These are phyloP conservation scores for Neodiprion fabricii DNA, from an alignment of 1,140 invertebrate species.

Conservation along the genomic window DNA sequence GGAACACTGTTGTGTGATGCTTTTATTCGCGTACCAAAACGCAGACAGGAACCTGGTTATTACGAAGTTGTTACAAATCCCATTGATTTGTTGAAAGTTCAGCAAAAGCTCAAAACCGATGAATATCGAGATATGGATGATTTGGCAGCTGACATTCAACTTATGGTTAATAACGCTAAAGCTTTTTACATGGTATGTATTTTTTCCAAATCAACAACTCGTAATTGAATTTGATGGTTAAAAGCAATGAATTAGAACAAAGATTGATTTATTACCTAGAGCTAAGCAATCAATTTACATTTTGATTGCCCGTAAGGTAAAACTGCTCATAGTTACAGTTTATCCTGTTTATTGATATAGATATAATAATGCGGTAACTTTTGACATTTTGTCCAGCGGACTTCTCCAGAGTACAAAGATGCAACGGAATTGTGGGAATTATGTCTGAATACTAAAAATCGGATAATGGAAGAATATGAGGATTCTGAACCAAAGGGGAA, in stretches of 20 bases:
- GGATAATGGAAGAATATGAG: slow-evolving; percentile 60
- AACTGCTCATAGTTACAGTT: too few species aligned
- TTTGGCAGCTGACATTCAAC: slow-evolving; percentile 83
- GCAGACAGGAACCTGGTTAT: slow-evolving; percentile 87
- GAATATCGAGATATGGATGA: slow-evolving; percentile 92
- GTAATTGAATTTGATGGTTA: neutral
- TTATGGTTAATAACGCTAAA: slow-evolving; percentile 91
- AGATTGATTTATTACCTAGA: too few species aligned
- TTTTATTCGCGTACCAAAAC: slow-evolving; percentile 92
- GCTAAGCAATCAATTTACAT: too few species aligned
- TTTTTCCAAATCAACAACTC: neutral
- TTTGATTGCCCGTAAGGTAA: too few species aligned
- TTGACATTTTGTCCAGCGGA: slow-evolving; percentile 62
- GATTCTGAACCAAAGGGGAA: slow-evolving; percentile 65
- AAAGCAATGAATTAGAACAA: too few species aligned
- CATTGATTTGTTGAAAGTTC: slow-evolving; percentile 92
- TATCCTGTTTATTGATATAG: too few species aligned
- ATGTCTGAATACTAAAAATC: slow-evolving; percentile 65
- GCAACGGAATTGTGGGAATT: slow-evolving; percentile 90
- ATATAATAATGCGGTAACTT: too few species aligned
- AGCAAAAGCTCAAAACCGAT: slow-evolving; percentile 96
- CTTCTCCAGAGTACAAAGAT: slow-evolving; percentile 88
- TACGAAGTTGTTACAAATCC: slow-evolving; percentile 92
- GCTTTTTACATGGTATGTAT: slow-evolving; percentile 84
- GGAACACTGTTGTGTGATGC: slow-evolving; percentile 90